Evolutionary conservation across 1,140 invertebrate species (phyloP), one percentile per base, ranked within the genome.

Genomic region (Bombyx mandarina): DNA sequence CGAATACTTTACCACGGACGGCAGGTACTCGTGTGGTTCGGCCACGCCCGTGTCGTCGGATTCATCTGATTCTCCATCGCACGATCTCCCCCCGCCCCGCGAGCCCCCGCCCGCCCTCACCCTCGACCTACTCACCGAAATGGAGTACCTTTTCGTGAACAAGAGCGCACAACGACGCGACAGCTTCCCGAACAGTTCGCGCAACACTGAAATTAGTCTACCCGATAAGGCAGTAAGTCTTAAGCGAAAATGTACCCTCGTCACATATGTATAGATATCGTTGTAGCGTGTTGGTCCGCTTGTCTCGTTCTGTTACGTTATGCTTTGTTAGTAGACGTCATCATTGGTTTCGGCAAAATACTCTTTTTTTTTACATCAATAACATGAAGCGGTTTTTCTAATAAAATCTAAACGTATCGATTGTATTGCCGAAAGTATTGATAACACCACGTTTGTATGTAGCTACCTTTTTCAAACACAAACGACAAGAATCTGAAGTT

Each of bases 11-110:
- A 35, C 26, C 26, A 35, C 26, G 26, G 26, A 35, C 26, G 26
- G 26, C 26, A 86, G 82, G 63, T 83, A 81, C 50, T 82, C 80
- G 4, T 81, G 77, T 60, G 80, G 78, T 6, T 83, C 82, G 6
- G 77, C 73, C 22, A 80, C 80, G n/a, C 82, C 82, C 0, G 79
- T 81, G 3, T 86, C 82, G 0, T 84, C 81, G 3, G 77, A 77
- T 45, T 86, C 82, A n/a, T 82, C 79, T 5, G 76, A 76, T 7
- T 74, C 77, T 6, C 77, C 72, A 9, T 57, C 75, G 7, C 74
- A 64, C 55, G 72, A 73, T 7, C 49, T 60, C 2, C 52, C 62
- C 43, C 52, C 61, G 6, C 64, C 66, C 3, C 72, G 67, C 18
- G 77, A 75, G 7, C 67, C 73, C 1, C 71, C 78, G 1, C 68